Conservation (phyloP, 2,113 vertebrate species). For the Nothocercus nigrocapillus region DNA sequence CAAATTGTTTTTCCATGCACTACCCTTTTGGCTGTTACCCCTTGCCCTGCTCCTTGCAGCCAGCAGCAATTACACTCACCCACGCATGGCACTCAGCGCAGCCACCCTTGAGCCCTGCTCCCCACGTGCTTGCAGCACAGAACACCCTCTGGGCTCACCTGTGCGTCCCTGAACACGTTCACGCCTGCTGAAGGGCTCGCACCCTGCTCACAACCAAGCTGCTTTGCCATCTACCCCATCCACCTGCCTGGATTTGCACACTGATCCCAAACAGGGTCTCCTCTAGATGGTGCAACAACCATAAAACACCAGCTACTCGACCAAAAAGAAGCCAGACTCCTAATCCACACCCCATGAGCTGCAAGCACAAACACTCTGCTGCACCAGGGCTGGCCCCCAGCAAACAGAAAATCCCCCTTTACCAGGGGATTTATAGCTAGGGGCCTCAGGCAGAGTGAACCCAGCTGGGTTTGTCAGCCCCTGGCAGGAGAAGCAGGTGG, state of each 20-base stretch:
- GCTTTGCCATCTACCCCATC: not conserved
- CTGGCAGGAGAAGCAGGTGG: not conserved
- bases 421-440: not conserved
- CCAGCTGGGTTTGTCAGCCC: not conserved
- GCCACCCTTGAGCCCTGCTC: not conserved
- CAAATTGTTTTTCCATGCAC: not conserved
- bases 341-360: not conserved
- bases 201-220: fast-evolving
- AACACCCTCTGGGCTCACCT: not conserved
- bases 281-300: slow-evolving; percentile 67
- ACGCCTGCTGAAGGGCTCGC: not conserved
- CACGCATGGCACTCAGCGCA: not conserved
- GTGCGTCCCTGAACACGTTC: not conserved
- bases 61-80: not conserved
- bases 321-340: not conserved
- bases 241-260: not conserved
- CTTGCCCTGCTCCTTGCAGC: not conserved
- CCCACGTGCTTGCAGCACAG: not conserved
- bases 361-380: not conserved
- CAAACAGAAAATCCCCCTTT: not conserved
- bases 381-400: not conserved
- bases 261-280: not conserved
- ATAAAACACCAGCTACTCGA: not conserved
- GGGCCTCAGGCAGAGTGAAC: not conserved
- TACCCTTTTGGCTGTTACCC: not conserved